Percentiles rank a stretch among this genome's conserved stretches.
Conservation (phyloP, 2,888 invertebrate species). For the Tuberolachnus salignus region DNA sequence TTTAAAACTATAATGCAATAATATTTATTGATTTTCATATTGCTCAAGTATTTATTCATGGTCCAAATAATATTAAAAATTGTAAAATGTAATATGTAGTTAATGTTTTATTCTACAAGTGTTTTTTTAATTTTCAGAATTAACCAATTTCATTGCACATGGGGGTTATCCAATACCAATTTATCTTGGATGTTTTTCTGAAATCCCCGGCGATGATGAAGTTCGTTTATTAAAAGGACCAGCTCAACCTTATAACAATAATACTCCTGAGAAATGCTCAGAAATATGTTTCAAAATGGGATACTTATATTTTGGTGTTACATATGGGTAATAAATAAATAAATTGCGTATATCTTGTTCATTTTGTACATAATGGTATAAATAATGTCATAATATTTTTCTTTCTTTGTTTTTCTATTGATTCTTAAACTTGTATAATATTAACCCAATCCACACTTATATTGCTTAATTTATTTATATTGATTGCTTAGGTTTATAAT, state of each 20-base stretch:
- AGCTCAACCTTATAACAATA: constrained; percentile 56
- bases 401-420: not conserved
- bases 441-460: not conserved
- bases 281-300: constrained; percentile 57
- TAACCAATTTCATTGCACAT: not conserved
- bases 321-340: constrained; percentile 56
- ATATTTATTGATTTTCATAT: not conserved
- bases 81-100: not conserved
- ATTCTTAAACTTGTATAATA: not conserved
- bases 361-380: too few species aligned
- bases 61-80: not conserved
- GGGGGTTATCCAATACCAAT: constrained; percentile 43
- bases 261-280: constrained; percentile 57
- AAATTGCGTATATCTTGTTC: too few species aligned
- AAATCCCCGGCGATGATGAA: constrained; percentile 55
- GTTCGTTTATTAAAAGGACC: constrained; percentile 58
- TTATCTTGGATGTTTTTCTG: constrained; percentile 59
- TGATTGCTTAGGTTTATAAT: too few species aligned
- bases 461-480: not conserved
- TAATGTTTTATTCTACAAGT: not conserved
- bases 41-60: not conserved
- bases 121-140: constrained; percentile 30
- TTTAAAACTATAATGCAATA: too few species aligned
- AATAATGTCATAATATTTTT: too few species aligned
- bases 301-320: constrained; percentile 57